Conservation (phyloP, 2,797 vertebrate genomes). For the Microcaecilia unicolor region DNA sequence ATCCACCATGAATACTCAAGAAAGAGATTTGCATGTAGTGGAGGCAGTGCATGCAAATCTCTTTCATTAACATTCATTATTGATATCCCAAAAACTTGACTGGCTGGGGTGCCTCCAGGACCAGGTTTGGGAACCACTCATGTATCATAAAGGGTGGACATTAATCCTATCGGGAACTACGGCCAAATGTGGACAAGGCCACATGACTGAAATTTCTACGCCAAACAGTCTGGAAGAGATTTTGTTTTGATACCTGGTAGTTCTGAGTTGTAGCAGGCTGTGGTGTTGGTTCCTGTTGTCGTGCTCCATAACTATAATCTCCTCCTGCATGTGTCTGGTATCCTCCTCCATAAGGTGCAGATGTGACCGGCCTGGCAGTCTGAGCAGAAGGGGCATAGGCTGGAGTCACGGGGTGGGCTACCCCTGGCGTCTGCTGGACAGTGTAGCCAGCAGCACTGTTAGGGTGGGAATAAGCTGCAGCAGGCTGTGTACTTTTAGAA, state of each 20-base stretch:
- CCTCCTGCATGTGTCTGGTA: slow-evolving; percentile 45
- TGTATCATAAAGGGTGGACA: too few species aligned
- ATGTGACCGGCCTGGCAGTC: slow-evolving; percentile 34
- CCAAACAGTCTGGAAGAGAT: too few species aligned
- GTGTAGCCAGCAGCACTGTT: slow-evolving; percentile 46
- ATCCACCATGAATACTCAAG: too few species aligned
- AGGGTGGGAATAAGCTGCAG: slow-evolving; percentile 49
- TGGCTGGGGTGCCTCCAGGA: too few species aligned
- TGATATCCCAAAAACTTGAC: too few species aligned
- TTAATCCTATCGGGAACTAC: too few species aligned
- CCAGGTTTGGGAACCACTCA: too few species aligned
- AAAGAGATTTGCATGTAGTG: too few species aligned
- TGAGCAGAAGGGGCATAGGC: slow-evolving; percentile 47
- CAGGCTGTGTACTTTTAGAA: slow-evolving; percentile 47
- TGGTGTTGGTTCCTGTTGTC: slow-evolving; percentile 26
- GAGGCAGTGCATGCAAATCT: too few species aligned
- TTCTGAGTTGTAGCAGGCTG: slow-evolving; percentile 25
- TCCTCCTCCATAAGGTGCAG: slow-evolving; percentile 33
- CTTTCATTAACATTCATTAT: too few species aligned
- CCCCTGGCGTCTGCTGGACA: slow-evolving; percentile 39
- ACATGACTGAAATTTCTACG: too few species aligned
- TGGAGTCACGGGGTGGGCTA: slow-evolving; percentile 45
- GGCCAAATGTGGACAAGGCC: too few species aligned
- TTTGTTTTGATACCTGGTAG: slow-evolving; percentile 62
- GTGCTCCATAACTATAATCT: slow-evolving; percentile 39